Evolutionary conservation across 2,113 vertebrate genomes (phyloP), one percentile per base, ranked within the genome.

Genomic region (Menura novaehollandiae): DNA sequence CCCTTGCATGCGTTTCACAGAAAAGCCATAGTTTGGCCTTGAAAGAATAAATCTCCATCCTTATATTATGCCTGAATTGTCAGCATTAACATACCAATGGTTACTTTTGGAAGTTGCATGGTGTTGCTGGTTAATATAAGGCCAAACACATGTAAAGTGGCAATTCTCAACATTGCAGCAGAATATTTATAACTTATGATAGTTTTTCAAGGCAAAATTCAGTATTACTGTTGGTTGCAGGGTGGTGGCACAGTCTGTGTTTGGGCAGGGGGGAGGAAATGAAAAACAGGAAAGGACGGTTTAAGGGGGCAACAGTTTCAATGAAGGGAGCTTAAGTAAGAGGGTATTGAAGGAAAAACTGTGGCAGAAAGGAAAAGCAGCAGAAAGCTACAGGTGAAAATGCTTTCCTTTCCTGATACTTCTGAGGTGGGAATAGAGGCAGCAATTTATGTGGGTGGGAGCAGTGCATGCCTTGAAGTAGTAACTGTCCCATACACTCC

Each of bases 401-500:
- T 23, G 30, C 11, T 74, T 67, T 53, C 16, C 23, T 77, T 62
- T 82, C 33, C 43, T 43, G 28, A 4, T 35, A 1, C 37, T 78
- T 23, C 62, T 55, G 60, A 27, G 26, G 3, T 35, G 64, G 33
- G 27, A 35, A 56, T 2, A 35, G 11, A 14, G 10, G n/a, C 24
- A 81, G 60, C n/a, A 41, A 1, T n/a, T 9, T 43, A 5, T 3
- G 51, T 11, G 77, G 12, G 7, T 33, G n/a, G 55, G 32, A 77
- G 84, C 35, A 73, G 67, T 1, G 9, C 20, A 4, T 8, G 24
- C 35, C 27, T 32, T 27, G 14, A 35, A 56, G 44, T 1, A 39
- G 30, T 4, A 19, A 11, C 19, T 0, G 0, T 3, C 10, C 71
- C 7, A 3, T 17, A 20, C 4, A 64, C 9, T 55, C 14, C 53